Evolutionary conservation across 2,888 invertebrate species (phyloP), one percentile per base, ranked within the genome.

Genomic region (Ganaspis brasiliensis): DNA sequence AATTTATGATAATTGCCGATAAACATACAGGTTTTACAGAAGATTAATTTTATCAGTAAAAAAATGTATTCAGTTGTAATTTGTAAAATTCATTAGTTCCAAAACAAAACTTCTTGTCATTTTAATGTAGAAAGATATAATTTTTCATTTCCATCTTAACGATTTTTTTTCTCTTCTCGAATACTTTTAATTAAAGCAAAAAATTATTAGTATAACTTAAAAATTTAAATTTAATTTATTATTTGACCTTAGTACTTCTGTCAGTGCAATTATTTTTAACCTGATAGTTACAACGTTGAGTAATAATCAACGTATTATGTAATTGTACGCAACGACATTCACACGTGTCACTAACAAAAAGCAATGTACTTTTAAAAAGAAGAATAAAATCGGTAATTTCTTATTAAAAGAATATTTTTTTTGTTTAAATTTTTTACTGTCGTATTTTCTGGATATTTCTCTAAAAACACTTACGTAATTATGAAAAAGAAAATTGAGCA

Each of bases 301-400:
- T 67, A 67, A 67, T 67, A 67, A 67, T 67, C 45, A 67, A 45
- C 67, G 45, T 67, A 67, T 67, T 67, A 67, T 67, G 67, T 67
- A 67, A 67, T 67, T 67, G 24, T 45, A 67, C 67, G 67, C 45
- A 49, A 67, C 45, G 67, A 67, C 67, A 67, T 67, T 67, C 24
- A 45, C 67, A 67, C 67, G 67, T 67, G 67, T 67, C 67, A 24
- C n/a, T 67, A 45, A 45, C 24, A 67, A 67, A 67, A 67, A 45
- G 67, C 16, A 45, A 45, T 67, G 67, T n/a, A 67, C 45, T 67
- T 24, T 45, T 14, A 63, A 63, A 40, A 67, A 45, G 8, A 40
- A 21, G 26, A 24, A 45, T 67, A 24, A 49, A 67, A 45, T 45
- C 45, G 16, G 19, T 19, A 52, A 5, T 52, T 52, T n/a, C 19